Evolutionary conservation across 2,113 vertebrate species (phyloP), one percentile per base, ranked within the genome.

Genomic region (Bothrops jararaca): DNA sequence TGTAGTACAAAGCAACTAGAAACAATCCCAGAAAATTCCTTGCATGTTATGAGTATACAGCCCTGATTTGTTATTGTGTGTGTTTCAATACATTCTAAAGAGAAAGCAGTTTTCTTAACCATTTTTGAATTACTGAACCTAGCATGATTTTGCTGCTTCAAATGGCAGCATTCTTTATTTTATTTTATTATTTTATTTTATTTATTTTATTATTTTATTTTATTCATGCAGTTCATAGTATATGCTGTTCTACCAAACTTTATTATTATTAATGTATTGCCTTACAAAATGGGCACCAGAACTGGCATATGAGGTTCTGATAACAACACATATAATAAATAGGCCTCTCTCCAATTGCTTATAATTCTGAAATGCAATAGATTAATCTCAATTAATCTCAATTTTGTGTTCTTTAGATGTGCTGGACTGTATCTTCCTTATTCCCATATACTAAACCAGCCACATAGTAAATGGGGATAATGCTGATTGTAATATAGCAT

Each of bases 61-160:
- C 92, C 92, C 94, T 94, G 95, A 92, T 94, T 95, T 92, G 94
- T 96, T 96, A 97, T 96, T 94, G 42, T 1, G 7, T 1, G 88
- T 96, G 89, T 95, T 45, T 89, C 1, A 3, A 88, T 93, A 94
- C 92, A 93, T 95, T 94, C 94, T 91, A 89, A 92, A 92, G 64
- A 91, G 93, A 90, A 91, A 80, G 8, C 90, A 89, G 69, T 87
- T 13, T 10, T 8, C 54, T 90, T 18, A 85, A 29, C 4, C 90
- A 96, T 94, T 94, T 93, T 95, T 96, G 95, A 96, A 93, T 94
- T 96, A 92, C 95, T 91, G 91, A 95, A 92, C 85, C 42, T 91
- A 96, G 93, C 94, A 93, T 0, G 0, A 13, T 64, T 88, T 56
- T 22, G 80, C 7, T 56, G 22, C 56, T 34, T 5, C 50, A 34